Conservation (phyloP, 37 sponge, comb jelly and placozoan species). For the Hormiphora californensis region DNA sequence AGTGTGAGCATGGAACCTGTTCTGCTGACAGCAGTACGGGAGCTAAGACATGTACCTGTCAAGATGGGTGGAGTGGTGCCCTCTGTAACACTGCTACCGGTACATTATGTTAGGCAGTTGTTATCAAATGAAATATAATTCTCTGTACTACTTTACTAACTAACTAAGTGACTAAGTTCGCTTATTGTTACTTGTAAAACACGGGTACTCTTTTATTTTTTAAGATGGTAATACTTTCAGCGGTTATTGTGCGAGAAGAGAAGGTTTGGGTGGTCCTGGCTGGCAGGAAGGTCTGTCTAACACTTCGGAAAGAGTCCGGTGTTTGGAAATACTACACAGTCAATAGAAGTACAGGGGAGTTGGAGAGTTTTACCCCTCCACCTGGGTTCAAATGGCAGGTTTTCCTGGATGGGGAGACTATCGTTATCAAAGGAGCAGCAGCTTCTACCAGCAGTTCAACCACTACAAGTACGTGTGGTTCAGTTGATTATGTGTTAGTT, state of each 20-base stretch:
- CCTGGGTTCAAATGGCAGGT: slow-evolving; percentile 28
- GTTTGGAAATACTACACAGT: not conserved
- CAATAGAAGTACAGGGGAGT: not conserved
- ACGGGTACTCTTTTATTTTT: not conserved
- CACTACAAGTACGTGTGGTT: too few relatives aligned
- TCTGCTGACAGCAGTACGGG: not conserved
- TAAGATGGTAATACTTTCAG: not conserved
- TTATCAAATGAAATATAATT: too few relatives aligned
- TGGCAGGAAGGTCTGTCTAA: not conserved
- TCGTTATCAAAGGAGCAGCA: too few relatives aligned
- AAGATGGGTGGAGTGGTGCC: not conserved
- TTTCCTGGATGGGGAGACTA: not conserved
- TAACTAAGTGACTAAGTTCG: too few relatives aligned
- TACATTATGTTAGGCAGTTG: too few relatives aligned
- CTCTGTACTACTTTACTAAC: too few relatives aligned
- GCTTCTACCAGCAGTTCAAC: too few relatives aligned
- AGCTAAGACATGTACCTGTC: not conserved
- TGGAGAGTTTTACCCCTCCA: not conserved
- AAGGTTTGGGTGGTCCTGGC: not conserved
- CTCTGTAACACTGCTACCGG: slow-evolving; percentile 1
- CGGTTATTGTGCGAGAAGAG: slow-evolving; percentile 20
- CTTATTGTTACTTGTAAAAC: too few relatives aligned
- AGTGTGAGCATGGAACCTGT: not conserved
- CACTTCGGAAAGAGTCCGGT: not conserved
- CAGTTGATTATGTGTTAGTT: too few relatives aligned